A percentile compares a stretch with the other conserved stretches of the same genome.
These are phyloP conservation scores for Rhodophaea formosa DNA, from an alignment of 2,888 invertebrate genomes.

Conservation along the genomic window DNA sequence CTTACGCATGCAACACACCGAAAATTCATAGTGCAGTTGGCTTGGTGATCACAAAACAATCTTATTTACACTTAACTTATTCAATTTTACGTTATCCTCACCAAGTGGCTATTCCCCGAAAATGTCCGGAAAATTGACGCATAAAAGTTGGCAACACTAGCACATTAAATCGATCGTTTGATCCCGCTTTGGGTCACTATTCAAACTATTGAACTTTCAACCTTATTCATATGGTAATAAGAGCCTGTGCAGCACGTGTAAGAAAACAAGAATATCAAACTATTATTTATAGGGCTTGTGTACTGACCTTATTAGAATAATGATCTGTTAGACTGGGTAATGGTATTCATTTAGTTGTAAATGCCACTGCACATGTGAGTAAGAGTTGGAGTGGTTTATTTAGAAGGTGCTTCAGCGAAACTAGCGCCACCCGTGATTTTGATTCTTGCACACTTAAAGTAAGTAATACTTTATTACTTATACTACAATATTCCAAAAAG, in stretches of 20 bases:
- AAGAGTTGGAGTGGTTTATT: too few species aligned
- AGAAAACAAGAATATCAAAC: background rate
- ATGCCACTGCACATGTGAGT: too few species aligned
- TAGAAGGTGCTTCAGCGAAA: too few species aligned
- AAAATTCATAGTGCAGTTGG: background rate
- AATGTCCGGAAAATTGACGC: background rate
- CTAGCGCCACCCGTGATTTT: too few species aligned
- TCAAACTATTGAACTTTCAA: constrained; percentile 6
- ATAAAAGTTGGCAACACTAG: constrained; percentile 3
- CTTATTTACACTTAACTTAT: background rate
- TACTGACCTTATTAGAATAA: background rate
- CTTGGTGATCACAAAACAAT: background rate
- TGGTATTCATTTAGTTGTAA: too few species aligned
- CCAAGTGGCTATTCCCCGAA: background rate
- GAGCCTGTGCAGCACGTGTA: background rate
- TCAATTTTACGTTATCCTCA: background rate
- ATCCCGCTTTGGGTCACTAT: constrained; percentile 30
- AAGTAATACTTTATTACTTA: too few species aligned
- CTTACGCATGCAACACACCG: too few species aligned
- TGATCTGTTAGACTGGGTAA: background rate
- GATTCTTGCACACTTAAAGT: too few species aligned
- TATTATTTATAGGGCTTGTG: background rate
- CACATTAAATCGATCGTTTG: constrained; percentile 38
- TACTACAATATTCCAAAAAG: too few species aligned
- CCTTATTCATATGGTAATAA: background rate